phyloP scores from a whole-genome alignment of 2,113 vertebrate genomes.

The Probosciger aterrimus region DNA sequence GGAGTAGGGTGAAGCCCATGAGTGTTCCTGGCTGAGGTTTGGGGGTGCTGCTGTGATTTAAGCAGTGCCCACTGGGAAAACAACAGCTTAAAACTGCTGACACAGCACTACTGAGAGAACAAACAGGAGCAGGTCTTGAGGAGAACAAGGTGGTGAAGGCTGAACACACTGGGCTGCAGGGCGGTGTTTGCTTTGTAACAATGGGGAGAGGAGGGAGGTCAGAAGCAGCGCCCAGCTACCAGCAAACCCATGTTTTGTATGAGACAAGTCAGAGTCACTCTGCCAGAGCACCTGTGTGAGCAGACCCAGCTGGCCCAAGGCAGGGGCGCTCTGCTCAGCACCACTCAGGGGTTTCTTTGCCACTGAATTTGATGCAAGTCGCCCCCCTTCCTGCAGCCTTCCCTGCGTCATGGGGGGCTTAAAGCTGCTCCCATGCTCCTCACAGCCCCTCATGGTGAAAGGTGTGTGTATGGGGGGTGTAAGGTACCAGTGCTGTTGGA shows the following conservation, averaged over 20 bases:
- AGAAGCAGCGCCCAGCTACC: not conserved
- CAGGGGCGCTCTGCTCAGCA: not conserved
- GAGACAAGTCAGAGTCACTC: not conserved
- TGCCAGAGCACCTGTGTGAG: not conserved
- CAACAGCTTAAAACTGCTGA: not conserved
- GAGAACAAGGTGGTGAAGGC: not conserved
- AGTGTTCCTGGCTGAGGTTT: not conserved
- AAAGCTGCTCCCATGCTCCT: not conserved
- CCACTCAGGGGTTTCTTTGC: not conserved
- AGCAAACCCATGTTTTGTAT: not conserved
- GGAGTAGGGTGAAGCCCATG: not conserved
- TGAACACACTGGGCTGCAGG: not conserved
- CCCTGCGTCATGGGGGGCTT: not conserved
- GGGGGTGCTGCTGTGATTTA: not conserved
- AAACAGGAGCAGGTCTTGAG: not conserved
- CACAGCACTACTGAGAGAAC: not conserved
- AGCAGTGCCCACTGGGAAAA: not conserved
- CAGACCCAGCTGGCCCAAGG: not conserved
- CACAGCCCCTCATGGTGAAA: rapidly evolving
- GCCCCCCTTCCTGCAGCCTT: not conserved
- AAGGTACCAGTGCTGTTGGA: not conserved
- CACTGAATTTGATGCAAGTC: too few relatives aligned
- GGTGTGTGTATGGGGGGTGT: too few relatives aligned
- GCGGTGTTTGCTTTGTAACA: not conserved
- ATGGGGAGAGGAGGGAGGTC: not conserved